These are phyloP conservation scores for Zaprionus camerounensis DNA, from an alignment of 1,140 invertebrate species.

Conservation along the genomic window DNA sequence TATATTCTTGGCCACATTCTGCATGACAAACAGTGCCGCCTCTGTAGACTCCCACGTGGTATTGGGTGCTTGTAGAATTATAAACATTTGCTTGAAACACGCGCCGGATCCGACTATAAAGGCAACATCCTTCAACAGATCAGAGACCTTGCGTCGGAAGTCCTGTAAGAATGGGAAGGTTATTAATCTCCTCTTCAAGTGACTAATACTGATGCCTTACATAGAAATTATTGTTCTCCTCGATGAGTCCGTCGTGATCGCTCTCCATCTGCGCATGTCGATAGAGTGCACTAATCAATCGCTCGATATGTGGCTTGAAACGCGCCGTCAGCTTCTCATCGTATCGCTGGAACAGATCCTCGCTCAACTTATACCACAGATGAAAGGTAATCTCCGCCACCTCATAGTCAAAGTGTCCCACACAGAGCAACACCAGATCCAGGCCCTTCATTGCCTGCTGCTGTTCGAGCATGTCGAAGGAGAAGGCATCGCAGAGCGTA, in stretches of 20 bases:
- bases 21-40: slow-evolving; percentile 98
- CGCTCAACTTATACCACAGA: slow-evolving; percentile 98
- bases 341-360: slow-evolving; percentile 96
- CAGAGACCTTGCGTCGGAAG: slow-evolving; percentile 95
- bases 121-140: slow-evolving; percentile 98
- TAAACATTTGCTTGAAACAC: slow-evolving; percentile 96
- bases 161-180: slow-evolving; percentile 86
- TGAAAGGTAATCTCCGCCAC: slow-evolving; percentile 98
- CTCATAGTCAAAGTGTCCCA: slow-evolving; percentile 99
- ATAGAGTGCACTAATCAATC: slow-evolving; percentile 92
- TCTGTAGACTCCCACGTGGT: slow-evolving; percentile 96
- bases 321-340: slow-evolving; percentile 90
- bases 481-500: slow-evolving; percentile 95
- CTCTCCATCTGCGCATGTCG: slow-evolving; percentile 96
- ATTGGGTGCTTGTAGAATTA: slow-evolving; percentile 88
- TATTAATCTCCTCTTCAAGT: background rate
- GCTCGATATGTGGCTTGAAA: slow-evolving; percentile 96
- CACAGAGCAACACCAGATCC: slow-evolving; percentile 95
- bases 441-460: slow-evolving; percentile 94
- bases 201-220: slow-evolving; percentile 63
- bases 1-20: slow-evolving; percentile 97
- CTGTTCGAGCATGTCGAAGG: slow-evolving; percentile 91
- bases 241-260: slow-evolving; percentile 95
- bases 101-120: slow-evolving; percentile 97
- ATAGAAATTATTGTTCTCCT: slow-evolving; percentile 92